These are phyloP conservation scores for Carduelis carduelis DNA, from an alignment of 2,797 vertebrate species.

Conservation along the genomic window DNA sequence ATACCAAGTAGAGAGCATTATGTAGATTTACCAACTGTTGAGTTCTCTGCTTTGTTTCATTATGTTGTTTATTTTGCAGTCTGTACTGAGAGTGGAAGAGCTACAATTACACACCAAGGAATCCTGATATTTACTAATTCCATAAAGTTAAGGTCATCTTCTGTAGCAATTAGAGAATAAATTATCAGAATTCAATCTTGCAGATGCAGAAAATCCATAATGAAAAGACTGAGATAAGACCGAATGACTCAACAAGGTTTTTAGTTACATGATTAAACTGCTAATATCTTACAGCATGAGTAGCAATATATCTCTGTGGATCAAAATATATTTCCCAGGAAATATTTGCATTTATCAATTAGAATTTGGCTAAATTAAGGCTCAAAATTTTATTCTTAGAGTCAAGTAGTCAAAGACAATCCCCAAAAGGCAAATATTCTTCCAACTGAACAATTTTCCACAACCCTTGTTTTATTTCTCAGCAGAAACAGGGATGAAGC, in stretches of 20 bases:
- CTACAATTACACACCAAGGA: neutral
- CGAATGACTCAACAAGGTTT: neutral
- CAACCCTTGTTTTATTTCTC: neutral
- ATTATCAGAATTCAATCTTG: neutral
- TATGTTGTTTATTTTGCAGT: neutral
- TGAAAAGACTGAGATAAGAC: neutral
- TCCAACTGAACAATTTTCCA: neutral
- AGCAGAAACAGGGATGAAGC: neutral
- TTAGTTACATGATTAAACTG: neutral
- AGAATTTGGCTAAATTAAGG: neutral
- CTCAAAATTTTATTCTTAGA: neutral
- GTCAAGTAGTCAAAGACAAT: neutral
- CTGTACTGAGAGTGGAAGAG: neutral
- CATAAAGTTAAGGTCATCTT: neutral
- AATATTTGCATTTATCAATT: neutral
- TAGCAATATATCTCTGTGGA: neutral
- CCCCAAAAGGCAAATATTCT: neutral
- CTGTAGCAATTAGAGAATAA: neutral
- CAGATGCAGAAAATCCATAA: neutral
- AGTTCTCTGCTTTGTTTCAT: conserved; percentile 3
- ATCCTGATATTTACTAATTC: conserved; percentile 4
- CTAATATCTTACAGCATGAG: neutral
- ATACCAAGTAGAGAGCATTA: neutral
- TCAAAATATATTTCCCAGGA: neutral
- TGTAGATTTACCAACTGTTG: conserved; percentile 38